Evolutionary conservation across 2,888 invertebrate species (phyloP), one percentile per base, ranked within the genome.

Genomic region (Cryptophagus acutangulus): DNA sequence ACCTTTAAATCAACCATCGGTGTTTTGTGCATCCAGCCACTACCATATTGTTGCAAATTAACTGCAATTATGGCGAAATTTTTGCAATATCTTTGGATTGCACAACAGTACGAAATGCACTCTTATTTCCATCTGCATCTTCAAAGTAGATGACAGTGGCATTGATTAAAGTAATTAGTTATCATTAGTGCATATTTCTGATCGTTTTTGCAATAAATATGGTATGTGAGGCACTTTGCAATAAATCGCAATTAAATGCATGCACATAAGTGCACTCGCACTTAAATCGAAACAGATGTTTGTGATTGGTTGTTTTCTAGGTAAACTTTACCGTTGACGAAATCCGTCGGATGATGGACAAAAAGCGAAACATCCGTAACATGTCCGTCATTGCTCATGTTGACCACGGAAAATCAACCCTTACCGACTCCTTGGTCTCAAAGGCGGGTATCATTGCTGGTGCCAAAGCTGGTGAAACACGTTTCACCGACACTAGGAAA

Each of bases 301-400:
- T 26, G 25, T 10, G 9, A 34, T 39, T 28, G 49, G 37, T 37
- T 24, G 41, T 42, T 33, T 55, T 71, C 28, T 62, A 97, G 99
- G 99, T 99, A 84, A 99, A 99, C 85, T 99, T 99, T 76, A 99
- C 97, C 57, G 92, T 99, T 77, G 97, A 97, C 80, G 95, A 99
- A 80, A 97, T 99, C 81, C 91, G 99, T 77, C 78, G 68, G 71
- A 92, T 99, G 87, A 99, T 99, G 99, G 97, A 99, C 90, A 92
- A 92, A 75, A 97, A 97, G 81, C 81, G 80, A 79, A 99, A 99
- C 73, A 99, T 99, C 79, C 87, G 99, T 71, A 99, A 99, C 78
- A 99, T 99, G 97, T 99, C 97, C 70, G 99, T 99, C 75, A 99
- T 99, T 71, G 99, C 99, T 63, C 99, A 99, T 76, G 99, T 99